phyloP scores from a whole-genome alignment of 2,113 vertebrate genomes.

The Chaenocephalus aceratus region DNA sequence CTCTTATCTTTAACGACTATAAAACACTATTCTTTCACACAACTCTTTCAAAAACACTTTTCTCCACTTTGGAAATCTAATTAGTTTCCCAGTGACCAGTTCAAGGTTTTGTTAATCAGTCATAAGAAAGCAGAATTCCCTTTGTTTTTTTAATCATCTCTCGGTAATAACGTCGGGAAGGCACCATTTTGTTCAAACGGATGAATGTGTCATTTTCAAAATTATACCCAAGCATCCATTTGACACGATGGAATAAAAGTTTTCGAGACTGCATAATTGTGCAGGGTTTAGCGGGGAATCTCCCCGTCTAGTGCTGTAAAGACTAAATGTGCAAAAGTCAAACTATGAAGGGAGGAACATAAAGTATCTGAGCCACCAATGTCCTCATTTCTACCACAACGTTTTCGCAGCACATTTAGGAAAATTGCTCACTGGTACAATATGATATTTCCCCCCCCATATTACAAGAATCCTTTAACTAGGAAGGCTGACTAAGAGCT shows the following conservation, averaged over 20 bases:
- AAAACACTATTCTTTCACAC: conserved; percentile 10
- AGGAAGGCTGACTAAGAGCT: conserved; percentile 33
- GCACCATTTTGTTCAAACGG: conserved; percentile 7
- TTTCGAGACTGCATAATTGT: conserved; percentile 12
- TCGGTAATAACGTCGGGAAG: conserved; percentile 17
- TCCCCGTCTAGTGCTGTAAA: conserved; percentile 20
- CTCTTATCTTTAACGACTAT: conserved; percentile 39
- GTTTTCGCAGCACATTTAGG: conserved; percentile 12
- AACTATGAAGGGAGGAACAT: not conserved
- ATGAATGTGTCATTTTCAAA: conserved; percentile 37
- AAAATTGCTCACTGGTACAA: conserved; percentile 10
- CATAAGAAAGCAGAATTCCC: not conserved
- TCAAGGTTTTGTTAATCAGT: not conserved
- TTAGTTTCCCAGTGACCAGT: conserved; percentile 14
- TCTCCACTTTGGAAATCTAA: conserved; percentile 14
- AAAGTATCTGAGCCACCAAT: not conserved
- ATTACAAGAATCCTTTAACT: conserved; percentile 52
- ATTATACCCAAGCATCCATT: conserved; percentile 35
- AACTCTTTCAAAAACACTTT: conserved; percentile 17
- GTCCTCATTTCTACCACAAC: conserved; percentile 8
- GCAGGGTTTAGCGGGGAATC: conserved; percentile 19
- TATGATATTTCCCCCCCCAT: conserved; percentile 23
- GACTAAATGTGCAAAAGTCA: conserved; percentile 32
- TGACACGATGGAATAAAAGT: conserved; percentile 22
- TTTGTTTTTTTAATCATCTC: conserved; percentile 23